These are phyloP conservation scores for Jaculus jaculus DNA, from an alignment of 2,113 vertebrate species.

Conservation along the genomic window DNA sequence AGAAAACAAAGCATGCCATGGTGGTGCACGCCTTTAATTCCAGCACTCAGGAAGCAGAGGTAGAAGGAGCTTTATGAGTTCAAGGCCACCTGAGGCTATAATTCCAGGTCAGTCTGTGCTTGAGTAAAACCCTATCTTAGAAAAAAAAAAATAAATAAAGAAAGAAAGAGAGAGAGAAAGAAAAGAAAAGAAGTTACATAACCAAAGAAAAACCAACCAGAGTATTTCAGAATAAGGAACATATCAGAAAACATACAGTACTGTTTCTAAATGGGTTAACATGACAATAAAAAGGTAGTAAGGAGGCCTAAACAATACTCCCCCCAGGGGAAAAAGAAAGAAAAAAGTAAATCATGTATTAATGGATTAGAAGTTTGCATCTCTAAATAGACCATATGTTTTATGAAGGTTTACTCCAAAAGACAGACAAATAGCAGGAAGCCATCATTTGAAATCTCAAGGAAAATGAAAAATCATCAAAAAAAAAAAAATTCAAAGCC, in stretches of 20 bases:
- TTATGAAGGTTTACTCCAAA: not conserved
- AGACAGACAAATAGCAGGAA: not conserved
- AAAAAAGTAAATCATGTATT: not conserved
- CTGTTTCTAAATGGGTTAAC: conserved; percentile 32
- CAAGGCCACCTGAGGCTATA: no score
- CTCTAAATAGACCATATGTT: not conserved
- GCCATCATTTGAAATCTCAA: conserved; percentile 2
- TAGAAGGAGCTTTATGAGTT: no score
- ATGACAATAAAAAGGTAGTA: not conserved
- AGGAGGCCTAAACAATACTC: not conserved
- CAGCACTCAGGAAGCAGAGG: no score
- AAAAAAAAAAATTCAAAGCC: not conserved
- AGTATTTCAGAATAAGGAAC: not conserved
- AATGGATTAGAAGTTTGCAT: not conserved
- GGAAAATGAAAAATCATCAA: not conserved
- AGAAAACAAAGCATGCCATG: no score
- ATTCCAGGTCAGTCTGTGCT: no score
- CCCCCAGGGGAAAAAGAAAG: not conserved
- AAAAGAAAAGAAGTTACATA: not conserved
- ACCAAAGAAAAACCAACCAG: conserved; percentile 25
- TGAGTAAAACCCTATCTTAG: no score
- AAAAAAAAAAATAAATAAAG: no score
- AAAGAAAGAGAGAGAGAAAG: no score
- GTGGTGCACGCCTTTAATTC: no score
- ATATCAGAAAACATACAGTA: not conserved